phyloP scores from a whole-genome alignment of 2,113 vertebrate genomes.

The Oxyura jamaicensis region DNA sequence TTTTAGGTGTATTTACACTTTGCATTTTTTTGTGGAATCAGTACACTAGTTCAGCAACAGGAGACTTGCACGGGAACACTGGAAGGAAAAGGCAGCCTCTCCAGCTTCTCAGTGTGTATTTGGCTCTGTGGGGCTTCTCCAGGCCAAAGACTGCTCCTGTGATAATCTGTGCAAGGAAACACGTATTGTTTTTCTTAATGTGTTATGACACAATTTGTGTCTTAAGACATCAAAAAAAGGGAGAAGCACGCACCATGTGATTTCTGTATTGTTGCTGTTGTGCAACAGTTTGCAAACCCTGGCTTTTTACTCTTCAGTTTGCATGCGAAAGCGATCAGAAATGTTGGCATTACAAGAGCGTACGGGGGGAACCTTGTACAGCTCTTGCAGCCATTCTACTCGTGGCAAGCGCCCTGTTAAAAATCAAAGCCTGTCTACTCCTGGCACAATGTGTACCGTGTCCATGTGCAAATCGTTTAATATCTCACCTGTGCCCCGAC shows the following conservation, averaged over 20 bases:
- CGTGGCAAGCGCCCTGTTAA: background rate
- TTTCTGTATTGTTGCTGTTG: constrained; percentile 11
- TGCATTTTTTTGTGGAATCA: background rate
- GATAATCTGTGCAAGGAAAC: background rate
- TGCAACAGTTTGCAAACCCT: background rate
- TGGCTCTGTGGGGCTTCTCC: background rate
- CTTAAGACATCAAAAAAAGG: background rate
- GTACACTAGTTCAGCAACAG: background rate
- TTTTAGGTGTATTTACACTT: background rate
- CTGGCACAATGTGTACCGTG: too few species aligned
- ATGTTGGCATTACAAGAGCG: background rate
- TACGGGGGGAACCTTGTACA: background rate
- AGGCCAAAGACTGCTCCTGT: background rate
- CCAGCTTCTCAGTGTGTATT: background rate
- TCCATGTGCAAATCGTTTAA: rapidly evolving
- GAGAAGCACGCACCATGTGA: background rate
- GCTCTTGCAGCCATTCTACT: background rate
- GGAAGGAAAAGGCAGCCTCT: background rate
- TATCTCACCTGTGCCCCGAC: background rate
- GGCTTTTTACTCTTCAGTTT: background rate
- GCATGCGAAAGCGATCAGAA: background rate
- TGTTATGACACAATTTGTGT: background rate
- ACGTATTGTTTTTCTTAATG: background rate
- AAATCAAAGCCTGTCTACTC: background rate
- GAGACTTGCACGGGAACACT: background rate